Evolutionary conservation across 2,888 invertebrate genomes (phyloP), one percentile per base, ranked within the genome.

Genomic region (Megaustenia siamemsis): DNA sequence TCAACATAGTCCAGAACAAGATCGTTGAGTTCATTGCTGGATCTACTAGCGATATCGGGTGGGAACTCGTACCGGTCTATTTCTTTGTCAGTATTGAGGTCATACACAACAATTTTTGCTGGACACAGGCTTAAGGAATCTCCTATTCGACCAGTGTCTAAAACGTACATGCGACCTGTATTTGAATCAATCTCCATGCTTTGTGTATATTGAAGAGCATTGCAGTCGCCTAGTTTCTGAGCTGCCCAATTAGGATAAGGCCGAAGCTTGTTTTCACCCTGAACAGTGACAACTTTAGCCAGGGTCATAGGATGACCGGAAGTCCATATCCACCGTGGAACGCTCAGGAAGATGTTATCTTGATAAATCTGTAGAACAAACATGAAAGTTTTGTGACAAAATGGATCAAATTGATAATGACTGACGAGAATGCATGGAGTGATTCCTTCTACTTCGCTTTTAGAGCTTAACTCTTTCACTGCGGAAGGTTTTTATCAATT

Each of bases 141-240:
- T 56, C 86, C 49, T 6, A 81, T 38, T 5, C 89, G 63, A 8
- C 92, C 91, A 12, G 88, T 89, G 80, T 92, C 92, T 63, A 91
- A 89, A 12, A 91, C 90, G 87, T 89, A 92, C 91, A 92, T 90
- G 38, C 82, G 86, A 15, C 90, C 90, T 12, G 87, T 88, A 82
- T 90, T 90, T 28, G 91, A 90, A 82, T 91, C 91, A 18, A 92
- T 87, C 80, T 91, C 91, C 88, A 92, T 91, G 73, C 90, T 90
- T 84, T 91, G 91, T 8, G 89, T 90, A 81, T 89, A 90, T 79
- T 92, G 92, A 21, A 92, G 85, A 0, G 90, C 90, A 28, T 86
- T 76, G 78, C 92, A 92, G 79, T 90, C 87, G 0, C 90, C 92
- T 43, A 89, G 79, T n/a, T 82, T 87, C 82, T 92, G 91, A 86